Conservation (phyloP, 1,140 invertebrate genomes). For the Hermetia illucens region DNA sequence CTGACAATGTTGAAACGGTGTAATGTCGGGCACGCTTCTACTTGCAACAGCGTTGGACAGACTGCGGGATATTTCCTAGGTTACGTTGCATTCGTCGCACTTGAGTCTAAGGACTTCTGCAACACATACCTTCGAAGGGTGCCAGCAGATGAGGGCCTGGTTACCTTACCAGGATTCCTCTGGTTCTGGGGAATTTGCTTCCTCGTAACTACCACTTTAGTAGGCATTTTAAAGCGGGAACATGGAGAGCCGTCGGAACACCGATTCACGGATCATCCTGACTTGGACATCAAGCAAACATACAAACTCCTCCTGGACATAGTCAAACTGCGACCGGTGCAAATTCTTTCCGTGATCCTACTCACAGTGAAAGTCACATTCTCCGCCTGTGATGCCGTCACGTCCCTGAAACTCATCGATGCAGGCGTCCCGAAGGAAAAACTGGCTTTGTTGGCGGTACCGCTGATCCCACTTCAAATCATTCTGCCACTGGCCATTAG, state of each 20-base stretch:
- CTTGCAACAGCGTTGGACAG: conserved; percentile 97
- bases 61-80: conserved; percentile 96
- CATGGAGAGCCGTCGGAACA: conserved; percentile 33
- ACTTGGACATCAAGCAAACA: conserved; percentile 56
- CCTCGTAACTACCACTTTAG: conserved; percentile 75
- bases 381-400: conserved; percentile 89
- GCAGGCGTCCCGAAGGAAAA: conserved; percentile 91
- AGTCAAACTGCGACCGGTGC: conserved; percentile 67
- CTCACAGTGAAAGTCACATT: conserved; percentile 93
- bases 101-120: conserved; percentile 95
- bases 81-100: conserved; percentile 90
- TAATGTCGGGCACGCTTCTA: conserved; percentile 98
- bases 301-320: conserved; percentile 78
- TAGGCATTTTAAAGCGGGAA: conserved; percentile 84
- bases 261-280: conserved; percentile 34
- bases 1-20: conserved; percentile 93
- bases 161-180: conserved; percentile 81
- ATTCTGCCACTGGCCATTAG: conserved; percentile 78
- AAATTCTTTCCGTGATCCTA: conserved; percentile 61
- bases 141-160: conserved; percentile 56
- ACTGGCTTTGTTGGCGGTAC: conserved; percentile 80
- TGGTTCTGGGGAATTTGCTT: conserved; percentile 94
- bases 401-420: conserved; percentile 88
- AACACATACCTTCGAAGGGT: conserved; percentile 75
- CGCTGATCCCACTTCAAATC: conserved; percentile 89